Evolutionary conservation across 2,888 invertebrate genomes (phyloP).

Genomic region (Odontomyia ornata): DNA sequence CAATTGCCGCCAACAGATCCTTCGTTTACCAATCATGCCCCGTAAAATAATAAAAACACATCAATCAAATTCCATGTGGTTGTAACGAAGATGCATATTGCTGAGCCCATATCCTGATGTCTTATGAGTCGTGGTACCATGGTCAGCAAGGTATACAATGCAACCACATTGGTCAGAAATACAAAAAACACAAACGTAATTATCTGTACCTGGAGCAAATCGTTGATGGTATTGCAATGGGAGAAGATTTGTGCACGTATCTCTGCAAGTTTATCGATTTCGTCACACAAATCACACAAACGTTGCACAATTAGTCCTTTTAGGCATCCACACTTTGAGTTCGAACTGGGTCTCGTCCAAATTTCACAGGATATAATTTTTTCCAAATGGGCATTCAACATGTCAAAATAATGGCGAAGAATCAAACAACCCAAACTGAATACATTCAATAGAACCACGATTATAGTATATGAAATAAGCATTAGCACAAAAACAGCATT

Average conservation of each 20-base stretch:
- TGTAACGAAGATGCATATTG: not conserved
- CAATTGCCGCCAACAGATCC: not conserved
- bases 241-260: not conserved
- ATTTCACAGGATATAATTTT: not conserved
- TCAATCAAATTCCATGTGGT: constrained; percentile 12
- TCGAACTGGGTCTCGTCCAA: not conserved
- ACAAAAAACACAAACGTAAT: not conserved
- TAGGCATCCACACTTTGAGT: not conserved
- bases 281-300: not conserved
- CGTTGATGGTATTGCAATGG: not conserved
- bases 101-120: not conserved
- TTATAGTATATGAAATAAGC: not conserved
- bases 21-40: constrained; percentile 4
- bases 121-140: not conserved
- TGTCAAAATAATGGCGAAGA: not conserved
- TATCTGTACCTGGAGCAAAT: not conserved
- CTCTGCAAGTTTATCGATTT: not conserved
- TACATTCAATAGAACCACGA: not conserved
- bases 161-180: not conserved
- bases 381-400: not conserved
- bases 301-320: not conserved
- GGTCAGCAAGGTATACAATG: not conserved
- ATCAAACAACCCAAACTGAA: not conserved
- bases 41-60: constrained; percentile 7
- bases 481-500: not conserved